Percentiles rank a stretch among this genome's conserved stretches.
These are phyloP conservation scores for Pocota personata DNA, from an alignment of 2,888 invertebrate species.

Conservation along the genomic window DNA sequence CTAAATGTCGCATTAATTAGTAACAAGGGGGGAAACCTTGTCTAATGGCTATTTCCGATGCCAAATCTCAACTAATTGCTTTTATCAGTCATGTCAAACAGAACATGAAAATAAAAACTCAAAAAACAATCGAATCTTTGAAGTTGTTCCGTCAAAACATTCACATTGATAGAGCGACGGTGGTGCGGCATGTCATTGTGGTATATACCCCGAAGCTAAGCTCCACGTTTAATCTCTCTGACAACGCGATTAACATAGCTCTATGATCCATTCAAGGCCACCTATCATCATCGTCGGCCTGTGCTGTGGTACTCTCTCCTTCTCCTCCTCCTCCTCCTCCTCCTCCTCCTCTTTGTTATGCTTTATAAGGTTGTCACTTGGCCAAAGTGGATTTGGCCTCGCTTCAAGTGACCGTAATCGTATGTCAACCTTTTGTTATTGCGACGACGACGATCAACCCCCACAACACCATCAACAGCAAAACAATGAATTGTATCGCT, in stretches of 20 bases:
- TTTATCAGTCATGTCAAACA: conserved; percentile 52
- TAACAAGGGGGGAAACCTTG: conserved; percentile 28
- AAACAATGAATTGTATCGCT: conserved; percentile 8
- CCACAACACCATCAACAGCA: conserved; percentile 26
- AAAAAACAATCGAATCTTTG: conserved; percentile 56
- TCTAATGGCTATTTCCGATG: conserved; percentile 35
- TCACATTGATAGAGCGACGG: neutral
- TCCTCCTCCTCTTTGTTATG: neutral
- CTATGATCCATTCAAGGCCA: conserved; percentile 67
- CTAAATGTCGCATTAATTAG: conserved; percentile 41
- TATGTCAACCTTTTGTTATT: conserved; percentile 65
- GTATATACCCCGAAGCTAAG: conserved; percentile 57
- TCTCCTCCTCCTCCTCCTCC: neutral
- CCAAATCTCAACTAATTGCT: conserved; percentile 58
- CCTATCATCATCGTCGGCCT: conserved; percentile 57
- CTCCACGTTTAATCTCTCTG: conserved; percentile 61
- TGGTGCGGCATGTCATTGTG: conserved; percentile 23
- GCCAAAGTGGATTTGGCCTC: conserved; percentile 63
- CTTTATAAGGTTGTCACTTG: conserved; percentile 67
- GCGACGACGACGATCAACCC: conserved; percentile 35
- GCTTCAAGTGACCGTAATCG: conserved; percentile 68
- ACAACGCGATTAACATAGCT: conserved; percentile 68
- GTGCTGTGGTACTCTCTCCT: conserved; percentile 7
- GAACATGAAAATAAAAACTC: conserved; percentile 12
- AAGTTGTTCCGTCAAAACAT: conserved; percentile 65